Base-by-base conservation (phyloP, 2,113 vertebrate species). In the Archocentrus centrarchus region DNA sequence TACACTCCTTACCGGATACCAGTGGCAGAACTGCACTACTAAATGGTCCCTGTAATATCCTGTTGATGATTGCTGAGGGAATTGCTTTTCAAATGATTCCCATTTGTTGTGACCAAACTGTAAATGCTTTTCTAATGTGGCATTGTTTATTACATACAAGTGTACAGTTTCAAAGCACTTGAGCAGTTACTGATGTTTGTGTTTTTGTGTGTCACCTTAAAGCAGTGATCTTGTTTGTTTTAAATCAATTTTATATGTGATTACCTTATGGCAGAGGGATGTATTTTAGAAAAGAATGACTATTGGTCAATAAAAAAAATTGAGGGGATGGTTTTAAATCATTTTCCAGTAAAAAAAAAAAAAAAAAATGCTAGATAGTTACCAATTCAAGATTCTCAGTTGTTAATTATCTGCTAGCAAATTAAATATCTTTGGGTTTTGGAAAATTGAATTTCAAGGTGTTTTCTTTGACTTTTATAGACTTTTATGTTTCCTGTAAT, bases 71-170 rank as follows among this genome's bases (percentile, higher is more conserved):
- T 82, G 50, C 47, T 22, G 11, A 84, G 63, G 68, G 73, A 70
- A 76, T 39, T 37, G 11, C 11, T 75, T 81, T 81, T 80, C 39
- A 53, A 41, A 73, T 4, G 5, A 85, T 89, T 88, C 77, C 76
- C 47, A 80, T 82, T 81, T 85, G 39, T 82, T 88, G 80, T 90
- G 92, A 94, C 93, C 92, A 94, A 94, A 93, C 57, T 77, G 61
- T 86, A 83, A 88, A 89, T 88, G 66, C 22, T 81, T 83, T 88
- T 73, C 7, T 80, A 15, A 11, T 59, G 3, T 35, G 76, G 59
- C 39, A 11, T 27, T 59, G 30, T 86, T 85, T 70, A 13, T 88
- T 73, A 47, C 53, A 39, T 8, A 59, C 15, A 7, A 37, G 58
- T 76, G 15, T 47, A 37, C 59, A 55, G 47, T 35, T 83, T 30